Conservation (phyloP, 1,140 invertebrate species). For the Notospermus geniculatus region DNA sequence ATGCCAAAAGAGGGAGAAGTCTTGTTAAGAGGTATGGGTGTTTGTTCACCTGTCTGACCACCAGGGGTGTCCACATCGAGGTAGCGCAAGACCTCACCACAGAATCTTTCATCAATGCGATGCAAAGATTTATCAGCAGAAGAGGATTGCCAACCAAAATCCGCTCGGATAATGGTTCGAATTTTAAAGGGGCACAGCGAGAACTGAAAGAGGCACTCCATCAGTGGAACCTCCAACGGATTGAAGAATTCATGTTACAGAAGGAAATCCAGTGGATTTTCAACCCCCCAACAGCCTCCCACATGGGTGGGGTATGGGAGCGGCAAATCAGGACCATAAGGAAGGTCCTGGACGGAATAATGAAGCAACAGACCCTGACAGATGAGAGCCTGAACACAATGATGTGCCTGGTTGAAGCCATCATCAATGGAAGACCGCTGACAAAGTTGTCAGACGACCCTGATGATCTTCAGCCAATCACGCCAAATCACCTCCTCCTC, state of each 20-base stretch:
- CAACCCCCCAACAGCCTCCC: slow-evolving; percentile 16
- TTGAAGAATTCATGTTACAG: not conserved
- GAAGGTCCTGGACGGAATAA: slow-evolving; percentile 1
- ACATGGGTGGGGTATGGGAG: slow-evolving; percentile 16
- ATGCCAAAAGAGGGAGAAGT: slow-evolving; percentile 14
- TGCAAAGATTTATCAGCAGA: slow-evolving; percentile 19
- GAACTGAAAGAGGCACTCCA: slow-evolving; percentile 10
- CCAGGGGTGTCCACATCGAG: slow-evolving; percentile 22
- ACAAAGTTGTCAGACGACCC: not conserved
- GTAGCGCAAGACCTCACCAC: slow-evolving; percentile 21
- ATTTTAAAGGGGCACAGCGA: slow-evolving; percentile 22
- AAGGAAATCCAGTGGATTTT: slow-evolving; percentile 49
- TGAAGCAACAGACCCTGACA: slow-evolving; percentile 11
- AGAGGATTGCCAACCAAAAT: slow-evolving; percentile 16
- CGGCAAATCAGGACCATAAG: slow-evolving; percentile 12
- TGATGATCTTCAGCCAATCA: not conserved
- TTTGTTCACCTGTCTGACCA: slow-evolving; percentile 21
- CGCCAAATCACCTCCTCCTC: slow-evolving; percentile 10
- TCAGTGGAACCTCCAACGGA: slow-evolving; percentile 14
- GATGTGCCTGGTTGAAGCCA: slow-evolving; percentile 6
- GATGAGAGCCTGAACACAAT: slow-evolving; percentile 6
- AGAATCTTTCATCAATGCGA: slow-evolving; percentile 24
- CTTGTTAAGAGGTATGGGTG: slow-evolving; percentile 20
- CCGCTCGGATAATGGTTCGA: slow-evolving; percentile 18
- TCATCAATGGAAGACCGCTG: slow-evolving; percentile 9